A percentile compares a stretch with the other conserved stretches of the same genome.
Evolutionary conservation across 2,113 vertebrate genomes (phyloP).

Genomic region (Scophthalmus maximus): DNA sequence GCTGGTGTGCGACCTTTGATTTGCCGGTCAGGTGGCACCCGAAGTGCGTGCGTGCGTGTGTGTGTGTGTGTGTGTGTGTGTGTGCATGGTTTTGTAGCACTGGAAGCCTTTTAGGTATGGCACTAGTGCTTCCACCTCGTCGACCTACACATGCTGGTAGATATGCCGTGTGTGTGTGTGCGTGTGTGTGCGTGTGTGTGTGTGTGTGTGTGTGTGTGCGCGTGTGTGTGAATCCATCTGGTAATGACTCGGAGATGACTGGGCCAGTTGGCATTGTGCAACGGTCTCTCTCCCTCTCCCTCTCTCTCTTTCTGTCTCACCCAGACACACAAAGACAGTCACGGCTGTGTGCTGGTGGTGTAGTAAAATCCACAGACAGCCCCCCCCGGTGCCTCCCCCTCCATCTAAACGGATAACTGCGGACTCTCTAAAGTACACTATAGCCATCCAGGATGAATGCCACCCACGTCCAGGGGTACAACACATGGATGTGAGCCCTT

Average conservation of each 20-base stretch:
- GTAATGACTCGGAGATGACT: conserved; percentile 66
- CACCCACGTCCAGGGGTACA: conserved; percentile 46
- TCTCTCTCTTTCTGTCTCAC: neutral
- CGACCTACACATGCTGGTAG: conserved; percentile 24
- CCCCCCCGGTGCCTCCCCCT: conserved; percentile 12
- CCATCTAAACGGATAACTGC: conserved; percentile 14
- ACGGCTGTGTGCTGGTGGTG: conserved; percentile 30
- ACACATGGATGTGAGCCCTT: conserved; percentile 24
- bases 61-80: neutral
- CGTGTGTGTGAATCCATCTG: conserved; percentile 67
- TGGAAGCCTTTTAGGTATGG: conserved; percentile 60
- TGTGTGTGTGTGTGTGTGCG: conserved; percentile 28
- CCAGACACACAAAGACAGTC: conserved; percentile 15
- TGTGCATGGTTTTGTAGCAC: neutral
- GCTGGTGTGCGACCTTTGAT: conserved; percentile 47
- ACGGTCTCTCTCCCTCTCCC: conserved; percentile 5
- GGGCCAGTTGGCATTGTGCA: conserved; percentile 68
- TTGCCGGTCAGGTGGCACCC: conserved; percentile 57
- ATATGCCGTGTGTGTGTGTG: conserved; percentile 8
- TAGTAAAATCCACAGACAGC: conserved; percentile 45
- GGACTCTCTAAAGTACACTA: conserved; percentile 27
- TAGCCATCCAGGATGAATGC: conserved; percentile 36
- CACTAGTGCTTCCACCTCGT: conserved; percentile 20
- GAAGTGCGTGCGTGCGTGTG: conserved; percentile 1
- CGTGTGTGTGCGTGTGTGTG: conserved; percentile 22